A percentile compares a stretch with the other conserved stretches of the same genome.
Conservation (phyloP, 2,113 vertebrate genomes). For the Aramus guarauna region DNA sequence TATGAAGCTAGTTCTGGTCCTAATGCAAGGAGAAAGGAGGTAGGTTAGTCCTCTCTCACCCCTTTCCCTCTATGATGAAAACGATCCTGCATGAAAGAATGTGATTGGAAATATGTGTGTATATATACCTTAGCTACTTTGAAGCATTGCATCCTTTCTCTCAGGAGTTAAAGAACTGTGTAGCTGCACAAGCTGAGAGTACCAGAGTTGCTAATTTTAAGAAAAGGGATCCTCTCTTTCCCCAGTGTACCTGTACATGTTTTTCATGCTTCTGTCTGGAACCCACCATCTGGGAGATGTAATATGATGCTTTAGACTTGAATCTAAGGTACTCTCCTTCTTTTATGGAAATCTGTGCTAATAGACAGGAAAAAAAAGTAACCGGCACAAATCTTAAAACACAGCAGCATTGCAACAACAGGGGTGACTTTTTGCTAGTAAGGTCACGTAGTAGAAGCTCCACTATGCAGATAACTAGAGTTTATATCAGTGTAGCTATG, state of each 20-base stretch:
- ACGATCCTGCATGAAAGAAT: not conserved
- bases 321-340: not conserved
- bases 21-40: not conserved
- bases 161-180: not conserved
- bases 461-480: not conserved
- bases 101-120: not conserved
- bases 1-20: not conserved
- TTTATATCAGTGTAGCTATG: not conserved
- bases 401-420: not conserved
- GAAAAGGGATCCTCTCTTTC: not conserved
- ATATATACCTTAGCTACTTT: not conserved
- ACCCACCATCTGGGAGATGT: not conserved
- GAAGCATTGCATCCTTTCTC: not conserved
- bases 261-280: not conserved
- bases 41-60: not conserved
- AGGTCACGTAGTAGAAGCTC: not conserved
- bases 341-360: not conserved
- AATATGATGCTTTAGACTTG: not conserved
- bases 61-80: fast-evolving
- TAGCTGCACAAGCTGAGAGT: not conserved
- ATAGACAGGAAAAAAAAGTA: not conserved
- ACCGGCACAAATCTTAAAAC: not conserved
- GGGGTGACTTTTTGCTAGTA: not conserved
- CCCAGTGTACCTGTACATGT: fast-evolving
- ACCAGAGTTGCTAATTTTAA: not conserved